Conservation (phyloP, 2,797 vertebrate species). For the Sebastes jordani region DNA sequence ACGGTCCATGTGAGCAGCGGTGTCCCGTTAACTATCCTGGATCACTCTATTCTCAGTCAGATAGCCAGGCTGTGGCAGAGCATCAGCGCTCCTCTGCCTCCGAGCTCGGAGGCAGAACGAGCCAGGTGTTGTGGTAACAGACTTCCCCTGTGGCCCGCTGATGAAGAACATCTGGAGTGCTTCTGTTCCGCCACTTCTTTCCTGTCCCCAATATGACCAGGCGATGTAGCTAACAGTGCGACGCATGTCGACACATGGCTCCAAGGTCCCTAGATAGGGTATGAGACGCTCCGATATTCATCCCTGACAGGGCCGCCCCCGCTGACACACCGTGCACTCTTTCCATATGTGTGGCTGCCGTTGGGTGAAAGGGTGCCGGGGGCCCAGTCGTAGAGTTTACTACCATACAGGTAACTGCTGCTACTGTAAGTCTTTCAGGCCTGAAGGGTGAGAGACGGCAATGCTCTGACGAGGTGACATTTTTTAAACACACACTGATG, state of each 20-base stretch:
- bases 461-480: not conserved
- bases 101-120: conserved; percentile 67
- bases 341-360: conserved; percentile 74
- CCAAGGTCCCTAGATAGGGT: conserved; percentile 80
- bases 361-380: conserved; percentile 56
- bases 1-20: conserved; percentile 26
- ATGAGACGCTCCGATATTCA: conserved; percentile 71
- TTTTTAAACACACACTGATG: not conserved
- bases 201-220: conserved; percentile 86
- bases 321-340: conserved; percentile 66
- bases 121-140: conserved; percentile 84
- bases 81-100: conserved; percentile 62
- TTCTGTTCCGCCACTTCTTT: conserved; percentile 85
- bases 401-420: conserved; percentile 34
- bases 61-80: conserved; percentile 71
- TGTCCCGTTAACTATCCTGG: conserved; percentile 19
- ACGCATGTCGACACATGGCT: conserved; percentile 85
- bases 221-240: conserved; percentile 84
- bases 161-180: conserved; percentile 87
- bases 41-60: conserved; percentile 49
- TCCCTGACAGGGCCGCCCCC: conserved; percentile 74
- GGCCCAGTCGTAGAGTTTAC: conserved; percentile 39
- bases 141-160: conserved; percentile 85
- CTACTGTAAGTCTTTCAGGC: conserved; percentile 9
- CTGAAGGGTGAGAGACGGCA: conserved; percentile 4